Conservation (phyloP, 2,888 invertebrate species). For the Ametastegia equiseti region DNA sequence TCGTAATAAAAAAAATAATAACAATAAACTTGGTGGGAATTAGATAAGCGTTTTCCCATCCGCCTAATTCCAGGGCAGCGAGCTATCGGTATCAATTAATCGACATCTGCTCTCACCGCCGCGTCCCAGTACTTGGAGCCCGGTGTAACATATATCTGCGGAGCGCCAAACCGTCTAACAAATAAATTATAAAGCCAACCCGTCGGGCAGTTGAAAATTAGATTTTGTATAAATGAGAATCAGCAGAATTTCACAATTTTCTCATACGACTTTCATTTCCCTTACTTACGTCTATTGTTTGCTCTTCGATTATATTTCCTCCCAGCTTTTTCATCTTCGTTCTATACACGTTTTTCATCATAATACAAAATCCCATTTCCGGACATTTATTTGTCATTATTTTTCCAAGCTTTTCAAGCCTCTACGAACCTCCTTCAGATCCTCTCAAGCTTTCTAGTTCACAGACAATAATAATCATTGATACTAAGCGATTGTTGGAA, state of each 20-base stretch:
- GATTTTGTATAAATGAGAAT: background rate
- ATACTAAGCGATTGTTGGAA: background rate
- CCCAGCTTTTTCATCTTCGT: too few species aligned
- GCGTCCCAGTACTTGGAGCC: background rate
- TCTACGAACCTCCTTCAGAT: too few species aligned
- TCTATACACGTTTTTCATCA: too few species aligned
- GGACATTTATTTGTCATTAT: too few species aligned
- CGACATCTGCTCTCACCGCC: constrained; percentile 31
- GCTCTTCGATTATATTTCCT: too few species aligned
- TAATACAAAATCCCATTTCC: too few species aligned
- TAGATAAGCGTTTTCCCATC: constrained; percentile 16
- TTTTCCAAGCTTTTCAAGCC: too few species aligned
- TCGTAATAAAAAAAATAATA: background rate
- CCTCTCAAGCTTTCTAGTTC: too few species aligned
- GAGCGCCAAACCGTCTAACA: background rate
- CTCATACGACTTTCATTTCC: background rate
- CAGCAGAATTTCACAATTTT: background rate
- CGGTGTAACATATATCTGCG: background rate
- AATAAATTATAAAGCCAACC: constrained; percentile 1
- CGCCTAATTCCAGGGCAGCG: constrained; percentile 12
- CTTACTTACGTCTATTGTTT: background rate
- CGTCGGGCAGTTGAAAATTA: background rate
- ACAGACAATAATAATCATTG: too few species aligned
- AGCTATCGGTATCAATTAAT: constrained; percentile 31
- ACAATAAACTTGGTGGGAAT: background rate